phyloP scores from a whole-genome alignment of 2,888 invertebrate species.

The Sisyra nigra region DNA sequence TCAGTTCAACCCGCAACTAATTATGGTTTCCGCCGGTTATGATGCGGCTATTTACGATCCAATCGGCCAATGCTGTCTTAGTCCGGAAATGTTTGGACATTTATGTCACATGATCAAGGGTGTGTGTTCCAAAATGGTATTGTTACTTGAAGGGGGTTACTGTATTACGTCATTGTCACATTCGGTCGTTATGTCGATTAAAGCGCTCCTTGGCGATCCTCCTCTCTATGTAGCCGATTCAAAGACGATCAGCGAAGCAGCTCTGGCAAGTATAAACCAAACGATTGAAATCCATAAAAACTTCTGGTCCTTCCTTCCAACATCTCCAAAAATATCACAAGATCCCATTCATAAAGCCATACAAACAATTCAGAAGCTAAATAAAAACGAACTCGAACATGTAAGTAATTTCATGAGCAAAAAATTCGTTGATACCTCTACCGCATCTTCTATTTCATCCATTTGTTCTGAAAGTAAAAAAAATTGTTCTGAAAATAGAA shows the following conservation, averaged over 20 bases:
- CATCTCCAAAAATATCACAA: no score
- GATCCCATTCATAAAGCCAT: no score
- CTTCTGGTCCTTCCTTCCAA: no score
- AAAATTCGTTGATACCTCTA: no score
- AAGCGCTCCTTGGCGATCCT: constrained; percentile 75
- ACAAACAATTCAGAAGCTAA: no score
- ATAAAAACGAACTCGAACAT: no score
- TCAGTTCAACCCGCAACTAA: constrained; percentile 72
- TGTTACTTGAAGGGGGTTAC: constrained; percentile 87
- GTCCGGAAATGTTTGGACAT: constrained; percentile 80
- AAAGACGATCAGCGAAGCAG: not conserved
- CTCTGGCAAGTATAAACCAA: no score
- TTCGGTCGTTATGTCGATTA: constrained; percentile 75
- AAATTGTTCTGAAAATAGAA: no score
- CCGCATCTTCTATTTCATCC: no score
- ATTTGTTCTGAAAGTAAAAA: no score
- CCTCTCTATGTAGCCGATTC: constrained; percentile 32
- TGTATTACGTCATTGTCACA: constrained; percentile 75
- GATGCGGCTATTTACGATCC: constrained; percentile 82
- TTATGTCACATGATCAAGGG: constrained; percentile 73
- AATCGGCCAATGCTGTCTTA: constrained; percentile 70
- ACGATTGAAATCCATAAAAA: no score
- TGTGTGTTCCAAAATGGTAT: constrained; percentile 61
- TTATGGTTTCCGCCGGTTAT: constrained; percentile 82
- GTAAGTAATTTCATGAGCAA: no score